Evolutionary conservation across 2,888 invertebrate species (phyloP), one percentile per base, ranked within the genome.

Genomic region (Apamea anceps): DNA sequence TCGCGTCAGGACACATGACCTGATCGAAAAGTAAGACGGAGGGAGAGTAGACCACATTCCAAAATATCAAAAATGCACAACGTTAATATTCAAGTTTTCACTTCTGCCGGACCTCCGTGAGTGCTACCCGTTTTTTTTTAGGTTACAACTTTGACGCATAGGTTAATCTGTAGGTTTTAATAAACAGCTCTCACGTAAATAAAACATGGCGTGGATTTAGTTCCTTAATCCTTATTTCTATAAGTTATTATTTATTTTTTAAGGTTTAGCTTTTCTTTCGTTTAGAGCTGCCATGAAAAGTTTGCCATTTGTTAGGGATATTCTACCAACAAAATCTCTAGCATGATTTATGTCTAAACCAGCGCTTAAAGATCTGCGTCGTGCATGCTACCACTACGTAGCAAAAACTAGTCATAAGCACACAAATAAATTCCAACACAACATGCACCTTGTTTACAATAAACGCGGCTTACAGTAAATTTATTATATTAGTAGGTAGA

Each of bases 391-490:
- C 62, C 15, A 37, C 32, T 21, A 57, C 28, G 2, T 4, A 57
- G 54, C 51, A 70, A 70, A 81, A 76, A 57, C 28, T 6, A 15
- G 45, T 77, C 37, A 51, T 71, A 32, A 37, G 37, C 82, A 72
- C 18, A 72, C 60, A 67, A 45, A 67, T 77, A 82, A 77, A 77
- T 25, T 37, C 25, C 25, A 67, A 37, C 18, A 67, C 32, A 72
- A 78, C 42, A 51, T 28, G 42, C 48, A 70, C 68, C 57, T 83
- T 79, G 79, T 79, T 80, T 84, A 75, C 62, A 75, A 80, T 72
- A 70, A 72, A 75, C 42, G 37, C 18, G 68, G 57, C 21, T 51
- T 68, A 70, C 65, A 73, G 65, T 51, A 71, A 72, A 67, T 77
- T 66, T 80, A 81, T 76, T 75, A 72, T 82, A 82, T 77, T 60